Evolutionary conservation across 2,888 invertebrate genomes (phyloP).

Genomic region (Troides oblongomaculatus): DNA sequence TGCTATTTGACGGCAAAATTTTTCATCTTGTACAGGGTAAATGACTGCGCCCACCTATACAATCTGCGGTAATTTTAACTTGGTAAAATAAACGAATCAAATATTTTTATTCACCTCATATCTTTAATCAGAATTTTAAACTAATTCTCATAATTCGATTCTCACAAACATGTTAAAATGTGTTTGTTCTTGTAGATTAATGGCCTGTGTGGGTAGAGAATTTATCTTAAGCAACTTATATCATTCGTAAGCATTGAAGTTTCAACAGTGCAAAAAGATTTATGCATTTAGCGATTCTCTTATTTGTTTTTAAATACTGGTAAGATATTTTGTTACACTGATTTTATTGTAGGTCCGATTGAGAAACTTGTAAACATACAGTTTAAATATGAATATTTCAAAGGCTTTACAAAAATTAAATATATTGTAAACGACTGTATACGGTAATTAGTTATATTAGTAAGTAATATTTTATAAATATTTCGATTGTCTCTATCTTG

Average conservation of each 20-base stretch:
- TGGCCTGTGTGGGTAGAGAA: constrained; percentile 13
- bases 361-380: background rate
- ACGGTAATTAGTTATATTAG: no score
- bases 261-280: constrained; percentile 21
- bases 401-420: background rate
- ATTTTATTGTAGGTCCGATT: background rate
- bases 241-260: constrained; percentile 24
- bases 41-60: no score
- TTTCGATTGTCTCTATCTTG: no score
- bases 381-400: background rate
- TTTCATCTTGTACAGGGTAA: no score
- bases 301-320: constrained; percentile 21
- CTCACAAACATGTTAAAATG: constrained; percentile 25
- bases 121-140: constrained; percentile 5
- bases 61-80: background rate
- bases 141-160: constrained; percentile 22
- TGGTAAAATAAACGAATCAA: background rate
- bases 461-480: no score
- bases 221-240: constrained; percentile 26
- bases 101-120: background rate
- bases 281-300: constrained; percentile 10
- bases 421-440: no score
- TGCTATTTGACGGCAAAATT: no score
- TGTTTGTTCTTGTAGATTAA: constrained; percentile 25
- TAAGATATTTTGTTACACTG: background rate